Base-by-base conservation (phyloP, 2,888 invertebrate genomes). In the Caenorhabditis uteleia region DNA sequence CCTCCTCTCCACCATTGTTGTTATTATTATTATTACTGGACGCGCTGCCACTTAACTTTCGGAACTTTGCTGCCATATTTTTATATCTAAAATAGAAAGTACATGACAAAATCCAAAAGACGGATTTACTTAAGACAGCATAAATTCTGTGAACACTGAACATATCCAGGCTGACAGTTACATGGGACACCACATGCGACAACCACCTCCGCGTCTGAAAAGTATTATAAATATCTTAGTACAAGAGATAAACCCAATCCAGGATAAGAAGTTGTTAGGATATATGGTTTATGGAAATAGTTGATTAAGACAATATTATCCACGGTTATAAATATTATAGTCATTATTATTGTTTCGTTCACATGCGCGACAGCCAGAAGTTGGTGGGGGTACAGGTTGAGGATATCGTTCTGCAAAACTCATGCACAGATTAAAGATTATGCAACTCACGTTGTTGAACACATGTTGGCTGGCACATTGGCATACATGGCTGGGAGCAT, bases 31-130 rank as follows among this genome's bases (percentile, higher is more conserved):
- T 43, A n/a, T 56, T 34, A 10, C 27, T 25, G 38, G 40, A 36
- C 16, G 51, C 46, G 18, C 42, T 39, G n/a, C 46, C 53, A 14
- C 43, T 55, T 48, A 56, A 21, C 48, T 72, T 75, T 10, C 75
- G 57, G 64, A 74, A 78, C 26, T 75, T 70, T 7, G 68, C 71
- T 1, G 77, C 76, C 78, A 78, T 78, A 48, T 77, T 78, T 50
- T 76, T 78, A 55, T 78, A 78, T 31, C 77, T 74, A 25, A 47
- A 71, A 51, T 39, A 34, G 38, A 31, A 39, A 48, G 14, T 45
- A 26, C 29, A 25, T 6, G 36, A 48, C 23, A 5, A 16, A 34
- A 36, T 20, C 20, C 21, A 29, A 4, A 46, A 33, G 16, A 53
- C 26, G 31, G 42, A 53, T 51, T 26, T 60, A 72, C 70, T 66